phyloP scores from a whole-genome alignment of 2,113 vertebrate species.

The Xenopus borealis region DNA sequence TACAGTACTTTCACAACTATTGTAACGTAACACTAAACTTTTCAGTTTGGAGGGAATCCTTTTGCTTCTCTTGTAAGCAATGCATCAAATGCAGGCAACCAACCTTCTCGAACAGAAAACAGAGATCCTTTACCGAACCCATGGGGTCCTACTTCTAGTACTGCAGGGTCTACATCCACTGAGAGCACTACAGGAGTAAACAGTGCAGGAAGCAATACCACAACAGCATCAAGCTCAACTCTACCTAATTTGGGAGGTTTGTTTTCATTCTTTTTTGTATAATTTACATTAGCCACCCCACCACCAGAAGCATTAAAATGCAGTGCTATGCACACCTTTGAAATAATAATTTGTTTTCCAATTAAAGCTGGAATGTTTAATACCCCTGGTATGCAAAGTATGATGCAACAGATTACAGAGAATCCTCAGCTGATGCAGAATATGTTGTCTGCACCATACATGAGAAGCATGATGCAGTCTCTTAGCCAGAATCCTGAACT shows the following conservation, averaged over 20 bases:
- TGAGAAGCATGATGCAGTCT: constrained; percentile 84
- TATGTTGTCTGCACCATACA: constrained; percentile 83
- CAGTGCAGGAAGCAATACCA: constrained; percentile 45
- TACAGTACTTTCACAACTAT: no score
- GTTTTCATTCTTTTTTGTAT: no score
- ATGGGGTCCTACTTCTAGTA: constrained; percentile 66
- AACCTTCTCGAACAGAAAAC: constrained; percentile 76
- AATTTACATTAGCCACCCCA: no score
- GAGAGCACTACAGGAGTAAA: constrained; percentile 6
- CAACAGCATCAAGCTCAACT: constrained; percentile 54
- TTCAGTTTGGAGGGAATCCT: constrained; percentile 78
- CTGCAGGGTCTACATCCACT: constrained; percentile 56
- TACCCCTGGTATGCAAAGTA: constrained; percentile 81
- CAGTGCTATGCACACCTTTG: no score
- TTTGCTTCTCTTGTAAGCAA: constrained; percentile 78
- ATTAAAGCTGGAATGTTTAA: constrained; percentile 73
- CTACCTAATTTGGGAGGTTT: constrained; percentile 67
- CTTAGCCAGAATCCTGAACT: constrained; percentile 87
- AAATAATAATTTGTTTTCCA: not conserved
- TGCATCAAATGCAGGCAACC: constrained; percentile 64
- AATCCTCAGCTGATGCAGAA: constrained; percentile 86
- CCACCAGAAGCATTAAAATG: no score
- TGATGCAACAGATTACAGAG: constrained; percentile 83
- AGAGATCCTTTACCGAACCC: constrained; percentile 78
- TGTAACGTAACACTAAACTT: no score